These are phyloP conservation scores for Monoplex corrugatus DNA, from an alignment of 2,888 invertebrate species.

Conservation along the genomic window DNA sequence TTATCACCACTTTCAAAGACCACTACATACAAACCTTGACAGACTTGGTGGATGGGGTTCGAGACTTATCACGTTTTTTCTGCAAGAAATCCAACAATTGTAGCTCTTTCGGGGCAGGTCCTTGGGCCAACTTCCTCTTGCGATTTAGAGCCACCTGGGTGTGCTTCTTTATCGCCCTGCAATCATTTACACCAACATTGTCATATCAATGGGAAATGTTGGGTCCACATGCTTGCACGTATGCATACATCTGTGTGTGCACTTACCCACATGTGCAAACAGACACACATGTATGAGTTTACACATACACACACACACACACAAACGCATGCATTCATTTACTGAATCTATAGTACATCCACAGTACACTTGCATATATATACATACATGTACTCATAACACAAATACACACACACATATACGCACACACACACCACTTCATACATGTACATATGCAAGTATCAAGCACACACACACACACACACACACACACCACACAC, in stretches of 20 bases:
- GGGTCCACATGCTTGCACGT: not conserved
- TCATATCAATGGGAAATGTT: too few species aligned
- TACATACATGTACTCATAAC: not conserved
- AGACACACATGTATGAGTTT: not conserved
- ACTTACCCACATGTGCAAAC: too few species aligned
- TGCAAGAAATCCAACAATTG: conserved; percentile 87
- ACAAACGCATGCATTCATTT: not conserved
- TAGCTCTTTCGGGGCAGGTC: conserved; percentile 90
- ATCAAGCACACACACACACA: not conserved
- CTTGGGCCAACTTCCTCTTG: conserved; percentile 92
- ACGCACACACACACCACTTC: not conserved
- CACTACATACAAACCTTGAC: conserved; percentile 15
- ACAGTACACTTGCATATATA: too few species aligned
- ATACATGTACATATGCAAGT: too few species aligned
- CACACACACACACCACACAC: not conserved
- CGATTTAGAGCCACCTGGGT: conserved; percentile 89
- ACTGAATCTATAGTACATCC: too few species aligned
- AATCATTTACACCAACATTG: conserved; percentile 8
- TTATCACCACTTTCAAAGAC: not conserved
- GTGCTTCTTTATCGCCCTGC: conserved; percentile 77
- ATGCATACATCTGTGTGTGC: too few species aligned
- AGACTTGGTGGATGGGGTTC: not conserved
- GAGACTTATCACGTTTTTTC: conserved; percentile 68
- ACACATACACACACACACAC: conserved; percentile 22
- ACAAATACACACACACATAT: conserved; percentile 14